These are phyloP conservation scores for Caranx melampygus DNA, from an alignment of 2,113 vertebrate species.

Conservation along the genomic window DNA sequence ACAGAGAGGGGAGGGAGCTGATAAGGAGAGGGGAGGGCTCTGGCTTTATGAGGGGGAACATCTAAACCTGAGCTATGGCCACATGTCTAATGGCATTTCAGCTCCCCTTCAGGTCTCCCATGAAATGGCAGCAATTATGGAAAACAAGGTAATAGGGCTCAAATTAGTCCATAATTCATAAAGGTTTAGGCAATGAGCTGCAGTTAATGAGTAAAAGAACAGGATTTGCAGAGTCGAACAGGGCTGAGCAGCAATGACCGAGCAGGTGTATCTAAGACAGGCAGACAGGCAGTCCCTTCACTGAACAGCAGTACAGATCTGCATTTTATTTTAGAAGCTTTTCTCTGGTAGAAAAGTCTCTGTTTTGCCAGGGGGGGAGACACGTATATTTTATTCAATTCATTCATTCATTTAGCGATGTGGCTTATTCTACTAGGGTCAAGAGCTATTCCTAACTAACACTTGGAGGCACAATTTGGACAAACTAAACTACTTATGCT, in stretches of 20 bases:
- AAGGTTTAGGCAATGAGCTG: conserved; percentile 41
- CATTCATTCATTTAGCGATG: too few relatives aligned
- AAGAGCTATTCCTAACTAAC: too few relatives aligned
- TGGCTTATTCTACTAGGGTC: too few relatives aligned
- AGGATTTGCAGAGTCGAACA: conserved; percentile 6
- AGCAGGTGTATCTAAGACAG: conserved; percentile 7
- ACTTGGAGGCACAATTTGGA: too few relatives aligned
- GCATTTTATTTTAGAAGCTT: background rate
- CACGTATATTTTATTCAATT: too few relatives aligned
- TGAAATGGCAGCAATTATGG: conserved; percentile 68
- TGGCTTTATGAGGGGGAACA: conserved; percentile 64
- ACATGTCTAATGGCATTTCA: conserved; percentile 66
- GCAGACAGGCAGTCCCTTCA: background rate
- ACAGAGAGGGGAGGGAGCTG: conserved; percentile 9
- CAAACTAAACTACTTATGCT: too few relatives aligned
- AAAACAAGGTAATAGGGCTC: conserved; percentile 56
- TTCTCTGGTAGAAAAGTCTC: too few relatives aligned
- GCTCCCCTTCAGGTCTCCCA: conserved; percentile 52
- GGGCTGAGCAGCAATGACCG: conserved; percentile 20
- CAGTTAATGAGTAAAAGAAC: conserved; percentile 46
- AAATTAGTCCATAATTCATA: conserved; percentile 70
- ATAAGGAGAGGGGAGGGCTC: conserved; percentile 15
- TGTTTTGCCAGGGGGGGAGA: too few relatives aligned
- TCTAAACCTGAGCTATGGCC: conserved; percentile 56
- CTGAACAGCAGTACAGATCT: background rate